Base-by-base conservation (phyloP, 2,888 invertebrate species). In the Ochropacha duplaris region DNA sequence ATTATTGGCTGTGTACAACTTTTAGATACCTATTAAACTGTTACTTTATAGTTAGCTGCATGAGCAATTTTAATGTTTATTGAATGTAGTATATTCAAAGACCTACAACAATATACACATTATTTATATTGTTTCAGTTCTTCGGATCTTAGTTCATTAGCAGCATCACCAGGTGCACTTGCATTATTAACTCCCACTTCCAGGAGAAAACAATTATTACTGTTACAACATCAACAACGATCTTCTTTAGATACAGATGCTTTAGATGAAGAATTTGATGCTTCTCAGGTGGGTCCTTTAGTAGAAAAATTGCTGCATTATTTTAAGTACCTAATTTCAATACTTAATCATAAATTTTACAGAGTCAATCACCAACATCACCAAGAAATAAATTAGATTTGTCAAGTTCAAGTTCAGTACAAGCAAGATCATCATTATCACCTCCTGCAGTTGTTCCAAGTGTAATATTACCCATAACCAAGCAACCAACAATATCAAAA, bases 171-270 rank as follows among this genome's bases (percentile, higher is more conserved):
- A 26, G 94, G 93, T 52, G 93, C 94, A 16, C 88, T 94, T 54
- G 94, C 94, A 39, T 83, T 96, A 56, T 81, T 97, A 31, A 97
- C 97, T 22, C 97, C 97, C 0, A 96, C 96, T 8, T 96, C 97
- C 1, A 94, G 96, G 76, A 93, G 97, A 71, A 96, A 96, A 87
- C 96, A 96, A 76, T 91, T 96, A 36, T 88, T 97, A 39, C 85
- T 97, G 70, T 86, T 97, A 55, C 97, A 97, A 80, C 97, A 97
- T 82, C 97, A 97, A 79, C 97, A 97, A 84, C 92, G 97, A 65
- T 97, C 97, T 59, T 97, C 97, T 14, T 95, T 97, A 87, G 97
- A 97, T 78, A 97, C 97, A 1, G 97, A 97, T 78, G 96, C 95
- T 22, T 89, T 97, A 59, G 96, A 96, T 66, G 95, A 95, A 75